Evolutionary conservation across 2,888 invertebrate species (phyloP), one percentile per base, ranked within the genome.

Genomic region (Drosophila prolongata): DNA sequence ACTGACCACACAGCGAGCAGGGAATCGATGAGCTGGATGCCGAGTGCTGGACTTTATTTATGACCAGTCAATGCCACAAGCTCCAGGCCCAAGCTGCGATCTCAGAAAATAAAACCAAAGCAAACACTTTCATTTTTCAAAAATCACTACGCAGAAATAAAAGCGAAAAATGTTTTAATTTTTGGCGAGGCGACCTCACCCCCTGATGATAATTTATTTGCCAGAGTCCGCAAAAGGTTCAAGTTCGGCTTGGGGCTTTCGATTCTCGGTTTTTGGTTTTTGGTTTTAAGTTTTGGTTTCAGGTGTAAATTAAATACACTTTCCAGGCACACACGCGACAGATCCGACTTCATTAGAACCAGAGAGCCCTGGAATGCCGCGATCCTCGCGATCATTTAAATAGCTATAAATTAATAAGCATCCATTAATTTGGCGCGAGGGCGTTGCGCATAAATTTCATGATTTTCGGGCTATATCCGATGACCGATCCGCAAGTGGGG

Each of bases 271-370:
- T 34, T 75, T 84, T 78, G 75, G 77, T 75, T 80, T 79, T 79
- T 61, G 75, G 77, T 75, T 80, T 79, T 79, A 59, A 55, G 34
- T 19, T 54, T 64, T 43, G 43, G 69, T 69, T 79, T 85, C 85
- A 85, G 85, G 85, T 85, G 85, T 85, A 85, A 85, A 85, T 85
- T 85, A 87, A 85, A 85, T 87, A 85, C 82, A 85, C 87, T 79
- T 79, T 60, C 56, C 52, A 47, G 53, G 54, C 66, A 55, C 52
- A 66, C 62, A 75, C 66, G 81, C 79, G 76, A 79, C 83, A 76
- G 67, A 79, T 79, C 68, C 73, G 80, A 87, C 85, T 84, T 85
- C 85, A 84, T 84, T 85, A 84, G 80, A 59, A 54, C 19, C 46
- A 30, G 47, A 11, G 58, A 40, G 62, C 78, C 79, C 77, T 87